Evolutionary conservation across 2,888 invertebrate species (phyloP).

Genomic region (Fragum fragum): DNA sequence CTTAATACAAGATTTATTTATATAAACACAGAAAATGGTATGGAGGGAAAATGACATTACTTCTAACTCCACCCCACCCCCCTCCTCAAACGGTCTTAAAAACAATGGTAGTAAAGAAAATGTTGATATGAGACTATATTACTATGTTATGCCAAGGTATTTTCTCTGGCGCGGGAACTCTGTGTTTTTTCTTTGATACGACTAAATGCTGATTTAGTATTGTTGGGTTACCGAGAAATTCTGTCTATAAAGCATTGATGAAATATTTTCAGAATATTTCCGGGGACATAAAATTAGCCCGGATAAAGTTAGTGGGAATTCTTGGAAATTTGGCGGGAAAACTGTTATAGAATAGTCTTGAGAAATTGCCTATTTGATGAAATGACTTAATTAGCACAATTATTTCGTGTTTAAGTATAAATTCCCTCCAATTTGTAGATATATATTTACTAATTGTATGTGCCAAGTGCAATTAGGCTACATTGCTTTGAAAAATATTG

Average conservation of each 20-base stretch:
- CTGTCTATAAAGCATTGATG: conserved; percentile 5
- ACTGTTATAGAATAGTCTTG: not conserved
- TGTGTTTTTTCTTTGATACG: not conserved
- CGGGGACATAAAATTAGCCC: not conserved
- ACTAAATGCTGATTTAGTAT: not conserved
- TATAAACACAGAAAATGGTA: too few relatives aligned
- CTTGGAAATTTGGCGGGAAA: conserved; percentile 21
- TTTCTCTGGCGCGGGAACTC: not conserved
- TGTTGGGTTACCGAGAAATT: not conserved
- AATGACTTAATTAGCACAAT: conserved; percentile 12
- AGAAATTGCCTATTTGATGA: not conserved
- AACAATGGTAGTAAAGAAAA: too few relatives aligned
- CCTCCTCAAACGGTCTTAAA: too few relatives aligned
- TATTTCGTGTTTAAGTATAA: not conserved
- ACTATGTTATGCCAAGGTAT: too few relatives aligned
- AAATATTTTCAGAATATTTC: conserved; percentile 9
- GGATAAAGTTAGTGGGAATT: not conserved
- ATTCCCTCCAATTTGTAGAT: conserved; percentile 16
- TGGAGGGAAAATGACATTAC: too few relatives aligned
- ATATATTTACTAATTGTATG: conserved; percentile 5
- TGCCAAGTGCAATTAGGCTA: not conserved
- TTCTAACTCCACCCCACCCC: too few relatives aligned
- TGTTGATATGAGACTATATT: too few relatives aligned
- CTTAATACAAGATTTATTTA: too few relatives aligned
- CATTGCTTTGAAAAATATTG: too few relatives aligned